These are phyloP conservation scores for Oryzias celebensis DNA, from an alignment of 2,113 vertebrate species.

Conservation along the genomic window DNA sequence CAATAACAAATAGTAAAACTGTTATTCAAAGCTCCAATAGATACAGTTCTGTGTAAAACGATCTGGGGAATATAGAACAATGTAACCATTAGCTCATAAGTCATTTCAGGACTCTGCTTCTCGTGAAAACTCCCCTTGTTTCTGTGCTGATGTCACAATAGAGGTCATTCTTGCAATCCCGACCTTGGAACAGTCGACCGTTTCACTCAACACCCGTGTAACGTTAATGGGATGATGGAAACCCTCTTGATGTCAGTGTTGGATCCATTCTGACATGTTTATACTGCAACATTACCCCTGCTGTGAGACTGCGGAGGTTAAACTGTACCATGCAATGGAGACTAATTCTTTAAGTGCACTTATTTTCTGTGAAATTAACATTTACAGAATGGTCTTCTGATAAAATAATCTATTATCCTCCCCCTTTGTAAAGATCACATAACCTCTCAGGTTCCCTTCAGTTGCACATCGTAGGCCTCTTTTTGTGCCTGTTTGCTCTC, in stretches of 20 bases:
- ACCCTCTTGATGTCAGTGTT: slow-evolving; percentile 58
- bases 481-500: slow-evolving; percentile 21
- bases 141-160: slow-evolving; percentile 65
- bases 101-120: slow-evolving; percentile 55
- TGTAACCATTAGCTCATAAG: slow-evolving; percentile 60
- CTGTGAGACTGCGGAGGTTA: slow-evolving; percentile 1
- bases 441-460: slow-evolving; percentile 6
- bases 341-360: neutral
- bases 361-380: slow-evolving; percentile 3
- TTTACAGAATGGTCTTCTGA: slow-evolving; percentile 17
- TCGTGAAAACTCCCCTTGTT: slow-evolving; percentile 68
- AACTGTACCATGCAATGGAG: neutral
- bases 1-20: slow-evolving; percentile 41
- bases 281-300: slow-evolving; percentile 28
- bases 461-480: slow-evolving; percentile 1
- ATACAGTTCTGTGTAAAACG: slow-evolving; percentile 34
- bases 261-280: slow-evolving; percentile 55
- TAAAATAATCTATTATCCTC: neutral
- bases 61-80: slow-evolving; percentile 57
- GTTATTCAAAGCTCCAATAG: slow-evolving; percentile 48
- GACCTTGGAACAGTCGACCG: slow-evolving; percentile 63
- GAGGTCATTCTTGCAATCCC: slow-evolving; percentile 51
- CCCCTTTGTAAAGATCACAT: slow-evolving; percentile 3
- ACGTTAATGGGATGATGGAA: slow-evolving; percentile 64
- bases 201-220: slow-evolving; percentile 47